Evolutionary conservation across 2,888 invertebrate genomes (phyloP).

Genomic region (Colletes collaris): DNA sequence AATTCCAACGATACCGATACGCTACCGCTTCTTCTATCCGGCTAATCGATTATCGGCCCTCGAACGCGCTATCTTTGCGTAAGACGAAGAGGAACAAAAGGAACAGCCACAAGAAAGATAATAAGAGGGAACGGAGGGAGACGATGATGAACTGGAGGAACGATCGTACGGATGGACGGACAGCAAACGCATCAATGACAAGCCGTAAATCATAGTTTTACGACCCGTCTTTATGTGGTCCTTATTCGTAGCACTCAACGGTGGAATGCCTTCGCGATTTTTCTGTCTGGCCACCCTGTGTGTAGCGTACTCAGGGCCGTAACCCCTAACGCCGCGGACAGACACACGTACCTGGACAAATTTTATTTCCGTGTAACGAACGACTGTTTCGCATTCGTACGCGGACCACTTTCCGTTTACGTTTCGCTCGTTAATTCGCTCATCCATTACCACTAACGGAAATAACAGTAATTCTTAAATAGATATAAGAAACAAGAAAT

Average conservation of each 20-base stretch:
- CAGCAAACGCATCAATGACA: constrained; percentile 78
- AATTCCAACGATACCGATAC: constrained; percentile 45
- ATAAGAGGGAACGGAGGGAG: constrained; percentile 61
- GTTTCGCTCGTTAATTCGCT: too few species aligned
- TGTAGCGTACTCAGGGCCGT: constrained; percentile 62
- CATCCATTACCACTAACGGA: too few species aligned
- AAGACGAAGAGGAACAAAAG: constrained; percentile 50
- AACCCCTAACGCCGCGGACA: not conserved
- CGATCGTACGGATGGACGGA: constrained; percentile 62
- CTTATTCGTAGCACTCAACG: constrained; percentile 74
- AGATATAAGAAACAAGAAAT: too few species aligned
- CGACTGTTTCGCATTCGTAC: too few species aligned
- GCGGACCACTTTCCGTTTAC: too few species aligned
- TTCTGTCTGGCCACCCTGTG: constrained; percentile 71
- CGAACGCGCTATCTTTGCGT: constrained; percentile 37
- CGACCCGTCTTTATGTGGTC: constrained; percentile 77
- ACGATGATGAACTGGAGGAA: constrained; percentile 61
- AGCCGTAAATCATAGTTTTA: constrained; percentile 82
- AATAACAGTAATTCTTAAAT: too few species aligned
- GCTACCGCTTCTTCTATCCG: constrained; percentile 43
- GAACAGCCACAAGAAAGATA: constrained; percentile 59
- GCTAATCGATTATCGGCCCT: constrained; percentile 64
- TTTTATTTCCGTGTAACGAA: too few species aligned
- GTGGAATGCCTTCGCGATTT: constrained; percentile 66
- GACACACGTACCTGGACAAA: too few species aligned